phyloP scores from a whole-genome alignment of 2,888 invertebrate species.

The Callosobruchus maculatus region DNA sequence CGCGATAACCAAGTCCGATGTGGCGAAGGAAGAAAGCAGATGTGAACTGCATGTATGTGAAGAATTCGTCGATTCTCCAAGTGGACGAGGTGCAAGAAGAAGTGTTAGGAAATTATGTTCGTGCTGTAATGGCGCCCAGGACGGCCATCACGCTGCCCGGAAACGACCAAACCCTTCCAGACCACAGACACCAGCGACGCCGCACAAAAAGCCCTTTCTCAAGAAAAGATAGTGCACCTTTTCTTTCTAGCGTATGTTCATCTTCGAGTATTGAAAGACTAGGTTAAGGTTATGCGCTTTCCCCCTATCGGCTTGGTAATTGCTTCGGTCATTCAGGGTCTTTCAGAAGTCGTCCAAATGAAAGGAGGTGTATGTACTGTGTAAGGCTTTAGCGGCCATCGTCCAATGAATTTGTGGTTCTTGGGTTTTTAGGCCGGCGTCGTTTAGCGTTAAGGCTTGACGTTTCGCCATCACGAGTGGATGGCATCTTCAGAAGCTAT shows the following conservation, averaged over 20 bases:
- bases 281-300: background rate
- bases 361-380: no score
- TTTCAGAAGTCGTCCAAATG: no score
- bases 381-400: no score
- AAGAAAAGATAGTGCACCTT: slow-evolving; percentile 48
- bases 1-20: slow-evolving; percentile 38
- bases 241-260: slow-evolving; percentile 25
- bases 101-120: slow-evolving; percentile 44
- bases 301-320: background rate
- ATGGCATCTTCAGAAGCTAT: no score
- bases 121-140: slow-evolving; percentile 44
- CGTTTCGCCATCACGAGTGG: no score
- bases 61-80: slow-evolving; percentile 36
- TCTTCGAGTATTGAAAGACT: slow-evolving; percentile 4
- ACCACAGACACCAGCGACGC: slow-evolving; percentile 39
- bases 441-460: no score
- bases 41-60: slow-evolving; percentile 36
- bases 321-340: background rate
- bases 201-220: slow-evolving; percentile 45
- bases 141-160: slow-evolving; percentile 30
- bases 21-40: slow-evolving; percentile 33
- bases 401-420: no score
- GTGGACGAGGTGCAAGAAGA: slow-evolving; percentile 42
- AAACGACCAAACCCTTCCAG: slow-evolving; percentile 34
- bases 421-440: no score